Evolutionary conservation across 2,888 invertebrate genomes (phyloP), one percentile per base, ranked within the genome.

Genomic region (Crepidodera aurea): DNA sequence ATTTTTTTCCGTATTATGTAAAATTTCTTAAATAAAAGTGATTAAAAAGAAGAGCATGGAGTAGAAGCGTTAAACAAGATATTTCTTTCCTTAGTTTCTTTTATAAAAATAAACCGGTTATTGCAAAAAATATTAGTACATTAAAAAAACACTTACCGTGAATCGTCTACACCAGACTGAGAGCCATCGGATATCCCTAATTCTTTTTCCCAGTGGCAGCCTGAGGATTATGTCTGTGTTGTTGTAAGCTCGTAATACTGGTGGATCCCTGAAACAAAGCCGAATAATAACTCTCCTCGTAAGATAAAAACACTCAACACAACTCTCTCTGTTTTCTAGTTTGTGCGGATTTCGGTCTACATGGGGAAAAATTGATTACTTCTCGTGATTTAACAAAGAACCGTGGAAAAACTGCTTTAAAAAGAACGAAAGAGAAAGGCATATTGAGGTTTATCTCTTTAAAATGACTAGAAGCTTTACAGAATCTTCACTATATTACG

Each of bases 161-260:
- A 95, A 94, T 78, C 94, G 85, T 71, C 92, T 84, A 82, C 94
- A 94, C 95, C 95, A 96, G 46, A 96, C 93, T 68, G 94, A 92
- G 71, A 96, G 85, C 93, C 94, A 96, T 82, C 90, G 89, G 82
- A 95, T 91, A 82, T 96, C 94, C 74, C 90, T 85, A 79, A 96
- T 87, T 81, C 92, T 87, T 82, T 91, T 91, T 65, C 92, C 93
- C 72, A 87, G 88, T 56, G 95, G 95, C 77, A 96, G 84, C 73
- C 90, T 86, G 76, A 96, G 86, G 72, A 95, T 87, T 75, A 95
- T 87, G 84, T 94, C 91, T 29, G 90, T 85, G 81, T 90, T 89
- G 78, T 87, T 87, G 84, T 91, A 91, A 56, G 88, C 86, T 70
- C 86, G 84, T 75, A 94, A 81, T 53, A 90, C 88, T 57, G 91